Evolutionary conservation across 2,797 vertebrate species (phyloP), one percentile per base, ranked within the genome.

Genomic region (Acanthurus leucopareius): DNA sequence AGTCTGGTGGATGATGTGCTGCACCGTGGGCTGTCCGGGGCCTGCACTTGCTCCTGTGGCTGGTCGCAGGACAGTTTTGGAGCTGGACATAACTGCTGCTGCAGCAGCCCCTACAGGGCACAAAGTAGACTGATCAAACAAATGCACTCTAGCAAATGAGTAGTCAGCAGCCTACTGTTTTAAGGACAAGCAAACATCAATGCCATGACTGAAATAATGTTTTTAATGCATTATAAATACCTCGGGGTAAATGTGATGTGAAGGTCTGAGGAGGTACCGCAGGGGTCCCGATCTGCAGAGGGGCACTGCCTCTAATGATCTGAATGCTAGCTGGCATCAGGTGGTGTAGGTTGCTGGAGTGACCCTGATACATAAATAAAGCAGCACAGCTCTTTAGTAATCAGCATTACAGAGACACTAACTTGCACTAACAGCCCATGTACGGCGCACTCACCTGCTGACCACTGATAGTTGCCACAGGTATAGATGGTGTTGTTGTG

Each of bases 401-500:
- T 58, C 19, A 73, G 7, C 47, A 38, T 32, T 11, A 71, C 52
- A 72, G n/a, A 77, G 1, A 80, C 28, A 57, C 25, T 19, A 32
- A 54, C 1, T 16, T 14, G 25, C 8, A 62, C 0, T 17, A 14
- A 62, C 10, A 75, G 45, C 0, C 16, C 22, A 47, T 5, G 10
- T 6, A 44, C 13, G 59, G 42, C 16, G 47, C 49, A 59, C 91
- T 90, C 80, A 99, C 98, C 97, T 99, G 98, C 79, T 99, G 98
- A 84, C 98, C 96, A 83, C 98, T 99, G 95, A 99, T 99, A 38
- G 98, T 98, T 88, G 98, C 98, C 94, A 99, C 98, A 7, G 98
- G 98, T 89, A 99, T 99, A 65, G 98, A 96, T 15, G 96, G 96
- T 77, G 97, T 96, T 79, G 98, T 94, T 53, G 97, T 97, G 83